These are phyloP conservation scores for Hypercompe scribonia DNA, from an alignment of 2,888 invertebrate species.

Conservation along the genomic window DNA sequence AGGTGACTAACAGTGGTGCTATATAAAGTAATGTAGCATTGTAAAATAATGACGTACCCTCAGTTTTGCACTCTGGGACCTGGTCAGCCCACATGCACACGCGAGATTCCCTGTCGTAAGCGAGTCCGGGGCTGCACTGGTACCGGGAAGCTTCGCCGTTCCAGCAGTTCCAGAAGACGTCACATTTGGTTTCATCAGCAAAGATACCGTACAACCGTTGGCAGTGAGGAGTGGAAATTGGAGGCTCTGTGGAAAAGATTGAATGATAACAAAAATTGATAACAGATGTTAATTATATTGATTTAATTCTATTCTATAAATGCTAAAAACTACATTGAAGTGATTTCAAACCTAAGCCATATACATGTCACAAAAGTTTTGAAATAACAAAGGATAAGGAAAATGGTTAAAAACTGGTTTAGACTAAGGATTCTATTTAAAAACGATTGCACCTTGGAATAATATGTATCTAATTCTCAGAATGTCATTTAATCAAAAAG, in stretches of 20 bases:
- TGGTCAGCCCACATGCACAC: slow-evolving; percentile 99
- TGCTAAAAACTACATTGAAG: not conserved
- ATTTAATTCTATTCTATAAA: not conserved
- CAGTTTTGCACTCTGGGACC: slow-evolving; percentile 95
- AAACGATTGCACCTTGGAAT: not conserved
- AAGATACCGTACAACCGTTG: slow-evolving; percentile 96
- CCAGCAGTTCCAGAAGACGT: slow-evolving; percentile 99
- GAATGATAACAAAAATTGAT: slow-evolving; percentile 7
- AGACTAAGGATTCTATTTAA: not conserved
- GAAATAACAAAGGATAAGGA: not conserved
- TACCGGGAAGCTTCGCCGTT: slow-evolving; percentile 97
- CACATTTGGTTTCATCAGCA: slow-evolving; percentile 94
- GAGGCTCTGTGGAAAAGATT: slow-evolving; percentile 88
- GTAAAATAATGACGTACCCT: slow-evolving; percentile 87
- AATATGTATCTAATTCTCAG: slow-evolving; percentile 26
- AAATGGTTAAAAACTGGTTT: not conserved
- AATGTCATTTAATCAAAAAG: slow-evolving; percentile 30
- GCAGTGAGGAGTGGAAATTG: slow-evolving; percentile 94
- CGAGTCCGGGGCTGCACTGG: slow-evolving; percentile 97
- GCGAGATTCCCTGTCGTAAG: slow-evolving; percentile 96
- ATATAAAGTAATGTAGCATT: slow-evolving; percentile 13
- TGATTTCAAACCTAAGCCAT: not conserved
- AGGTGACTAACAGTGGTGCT: slow-evolving; percentile 33
- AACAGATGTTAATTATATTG: not conserved
- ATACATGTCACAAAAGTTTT: not conserved